phyloP scores from a whole-genome alignment of 2,888 invertebrate genomes.

The Schrankia costaestrigalis region DNA sequence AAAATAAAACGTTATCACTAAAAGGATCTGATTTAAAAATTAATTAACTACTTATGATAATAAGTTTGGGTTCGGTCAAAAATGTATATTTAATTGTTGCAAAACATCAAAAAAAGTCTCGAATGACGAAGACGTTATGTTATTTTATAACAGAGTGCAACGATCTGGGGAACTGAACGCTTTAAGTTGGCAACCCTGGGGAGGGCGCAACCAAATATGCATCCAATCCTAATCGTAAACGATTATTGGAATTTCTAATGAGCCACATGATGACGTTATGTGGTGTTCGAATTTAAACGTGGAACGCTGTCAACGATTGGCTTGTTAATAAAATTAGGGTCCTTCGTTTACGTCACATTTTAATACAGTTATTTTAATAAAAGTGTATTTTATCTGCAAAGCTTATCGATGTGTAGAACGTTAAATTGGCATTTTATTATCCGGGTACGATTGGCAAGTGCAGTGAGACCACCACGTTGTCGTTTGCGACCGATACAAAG shows the following conservation, averaged over 20 bases:
- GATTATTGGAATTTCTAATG: slow-evolving; percentile 56
- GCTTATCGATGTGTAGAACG: slow-evolving; percentile 39
- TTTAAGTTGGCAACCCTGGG: slow-evolving; percentile 56
- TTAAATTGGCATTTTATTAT: slow-evolving; percentile 66
- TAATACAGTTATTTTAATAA: slow-evolving; percentile 16
- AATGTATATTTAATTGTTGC: slow-evolving; percentile 64
- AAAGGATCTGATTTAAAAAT: slow-evolving; percentile 61
- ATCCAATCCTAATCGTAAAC: slow-evolving; percentile 58
- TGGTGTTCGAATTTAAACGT: slow-evolving; percentile 45
- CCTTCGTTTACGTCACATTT: slow-evolving; percentile 27
- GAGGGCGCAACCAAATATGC: slow-evolving; percentile 45
- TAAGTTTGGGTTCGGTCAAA: slow-evolving; percentile 55
- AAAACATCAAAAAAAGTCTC: slow-evolving; percentile 59
- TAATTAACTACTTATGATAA: slow-evolving; percentile 72
- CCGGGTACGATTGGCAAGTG: slow-evolving; percentile 60
- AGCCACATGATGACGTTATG: slow-evolving; percentile 48
- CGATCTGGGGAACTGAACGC: slow-evolving; percentile 64
- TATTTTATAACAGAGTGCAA: slow-evolving; percentile 74
- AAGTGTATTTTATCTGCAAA: slow-evolving; percentile 10
- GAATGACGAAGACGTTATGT: slow-evolving; percentile 62
- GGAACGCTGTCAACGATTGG: slow-evolving; percentile 40
- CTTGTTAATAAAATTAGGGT: slow-evolving; percentile 42
- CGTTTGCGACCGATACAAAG: slow-evolving; percentile 61
- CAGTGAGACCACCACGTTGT: slow-evolving; percentile 55
- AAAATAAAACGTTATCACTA: slow-evolving; percentile 49